Evolutionary conservation across 2,888 invertebrate species (phyloP).

Genomic region (Hipparchia semele): DNA sequence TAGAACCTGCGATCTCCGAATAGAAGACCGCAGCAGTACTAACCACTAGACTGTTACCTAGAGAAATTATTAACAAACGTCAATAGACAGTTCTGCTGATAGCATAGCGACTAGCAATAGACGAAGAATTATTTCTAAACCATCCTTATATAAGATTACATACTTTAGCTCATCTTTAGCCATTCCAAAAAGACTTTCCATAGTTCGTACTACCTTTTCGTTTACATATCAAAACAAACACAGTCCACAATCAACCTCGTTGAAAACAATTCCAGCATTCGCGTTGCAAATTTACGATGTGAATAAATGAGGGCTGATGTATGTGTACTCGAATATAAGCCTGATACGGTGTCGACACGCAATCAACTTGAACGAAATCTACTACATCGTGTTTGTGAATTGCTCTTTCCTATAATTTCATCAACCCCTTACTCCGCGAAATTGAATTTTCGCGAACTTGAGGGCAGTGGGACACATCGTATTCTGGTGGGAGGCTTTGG

Average conservation of each 20-base stretch:
- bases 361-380: conserved; percentile 39
- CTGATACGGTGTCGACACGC: conserved; percentile 44
- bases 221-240: neutral
- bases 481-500: too few relatives aligned
- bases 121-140: neutral
- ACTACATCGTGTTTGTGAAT: conserved; percentile 34
- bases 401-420: conserved; percentile 35
- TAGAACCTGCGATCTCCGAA: too few relatives aligned
- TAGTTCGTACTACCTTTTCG: neutral
- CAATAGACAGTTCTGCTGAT: too few relatives aligned
- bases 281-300: conserved; percentile 41
- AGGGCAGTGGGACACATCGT: neutral
- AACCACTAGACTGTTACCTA: too few relatives aligned
- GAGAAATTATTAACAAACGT: too few relatives aligned
- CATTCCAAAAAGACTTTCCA: neutral
- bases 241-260: conserved; percentile 3
- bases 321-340: conserved; percentile 40
- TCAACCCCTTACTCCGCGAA: conserved; percentile 7
- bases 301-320: conserved; percentile 36
- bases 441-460: neutral
- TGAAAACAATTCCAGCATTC: conserved; percentile 37
- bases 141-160: neutral
- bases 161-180: neutral
- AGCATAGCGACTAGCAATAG: too few relatives aligned
- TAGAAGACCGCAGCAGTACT: too few relatives aligned